Percentiles rank a stretch among this genome's conserved stretches.
These are phyloP conservation scores for Halocynthia aurantium DNA, from an alignment of 23 tunicate genomes.

Conservation along the genomic window DNA sequence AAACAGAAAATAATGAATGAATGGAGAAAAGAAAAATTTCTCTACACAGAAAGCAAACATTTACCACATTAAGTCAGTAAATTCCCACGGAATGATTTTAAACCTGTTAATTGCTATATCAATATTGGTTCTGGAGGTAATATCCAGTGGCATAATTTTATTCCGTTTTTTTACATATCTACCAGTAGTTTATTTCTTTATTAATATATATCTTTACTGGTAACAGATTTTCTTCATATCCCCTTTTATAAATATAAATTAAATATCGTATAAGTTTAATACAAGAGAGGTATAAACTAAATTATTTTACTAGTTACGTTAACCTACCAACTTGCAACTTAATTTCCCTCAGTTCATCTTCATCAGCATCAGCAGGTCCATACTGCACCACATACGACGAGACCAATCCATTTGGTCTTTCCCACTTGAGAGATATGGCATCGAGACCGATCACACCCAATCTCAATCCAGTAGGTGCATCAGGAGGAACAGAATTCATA, in stretches of 20 bases:
- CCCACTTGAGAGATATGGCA: slow-evolving; percentile 39
- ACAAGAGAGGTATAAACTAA: not conserved
- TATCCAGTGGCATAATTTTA: too few relatives aligned
- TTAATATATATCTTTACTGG: too few relatives aligned
- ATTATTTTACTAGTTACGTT: not conserved
- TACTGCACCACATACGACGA: slow-evolving; percentile 61
- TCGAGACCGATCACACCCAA: slow-evolving; percentile 29
- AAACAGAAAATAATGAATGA: not conserved
- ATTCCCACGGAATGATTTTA: too few relatives aligned
- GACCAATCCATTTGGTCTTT: slow-evolving; percentile 46
- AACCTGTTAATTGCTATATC: too few relatives aligned
- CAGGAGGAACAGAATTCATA: slow-evolving; percentile 28
- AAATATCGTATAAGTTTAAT: not conserved
- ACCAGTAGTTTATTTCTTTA: too few relatives aligned
- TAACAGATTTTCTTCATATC: too few relatives aligned
- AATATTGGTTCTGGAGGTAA: too few relatives aligned
- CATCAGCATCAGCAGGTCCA: slow-evolving; percentile 22
- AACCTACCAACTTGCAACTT: slow-evolving; percentile 29
- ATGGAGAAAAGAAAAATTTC: too few relatives aligned
- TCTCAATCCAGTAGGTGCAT: slow-evolving; percentile 30
- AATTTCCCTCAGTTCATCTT: slow-evolving; percentile 23
- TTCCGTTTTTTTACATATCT: too few relatives aligned
- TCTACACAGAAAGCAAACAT: too few relatives aligned
- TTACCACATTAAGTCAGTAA: too few relatives aligned
- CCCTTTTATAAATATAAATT: too few relatives aligned